Evolutionary conservation across 1,140 invertebrate species (phyloP).

Genomic region (Temnothorax longispinosus): DNA sequence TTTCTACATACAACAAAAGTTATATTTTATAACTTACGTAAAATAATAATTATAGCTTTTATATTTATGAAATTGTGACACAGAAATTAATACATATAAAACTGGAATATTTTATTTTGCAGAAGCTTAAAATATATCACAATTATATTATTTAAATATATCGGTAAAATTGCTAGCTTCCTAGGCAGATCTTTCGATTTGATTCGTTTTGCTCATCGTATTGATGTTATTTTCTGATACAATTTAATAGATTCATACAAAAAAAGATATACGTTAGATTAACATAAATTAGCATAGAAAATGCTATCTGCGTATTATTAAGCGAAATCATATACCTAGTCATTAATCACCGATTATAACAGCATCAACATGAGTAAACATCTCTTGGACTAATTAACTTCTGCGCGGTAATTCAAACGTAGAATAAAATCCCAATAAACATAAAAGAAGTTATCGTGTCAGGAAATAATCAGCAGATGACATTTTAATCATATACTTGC

Average conservation of each 20-base stretch:
- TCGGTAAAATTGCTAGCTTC: background rate
- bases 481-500: constrained; percentile 23
- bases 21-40: background rate
- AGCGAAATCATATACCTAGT: background rate
- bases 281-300: constrained; percentile 26
- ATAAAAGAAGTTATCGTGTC: background rate
- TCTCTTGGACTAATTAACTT: constrained; percentile 16
- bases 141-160: background rate
- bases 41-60: too few species aligned
- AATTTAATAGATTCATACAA: background rate
- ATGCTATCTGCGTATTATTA: constrained; percentile 16
- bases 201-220: background rate
- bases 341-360: constrained; percentile 24
- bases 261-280: background rate
- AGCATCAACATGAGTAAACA: background rate
- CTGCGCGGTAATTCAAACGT: background rate
- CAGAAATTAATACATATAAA: background rate
- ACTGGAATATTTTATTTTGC: background rate
- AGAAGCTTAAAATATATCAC: background rate
- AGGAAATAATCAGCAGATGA: background rate
- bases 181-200: background rate
- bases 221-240: background rate
- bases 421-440: background rate
- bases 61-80: background rate
- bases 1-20: background rate